Evolutionary conservation across 2,888 invertebrate genomes (phyloP), one percentile per base, ranked within the genome.

Genomic region (Pollenia amentaria): DNA sequence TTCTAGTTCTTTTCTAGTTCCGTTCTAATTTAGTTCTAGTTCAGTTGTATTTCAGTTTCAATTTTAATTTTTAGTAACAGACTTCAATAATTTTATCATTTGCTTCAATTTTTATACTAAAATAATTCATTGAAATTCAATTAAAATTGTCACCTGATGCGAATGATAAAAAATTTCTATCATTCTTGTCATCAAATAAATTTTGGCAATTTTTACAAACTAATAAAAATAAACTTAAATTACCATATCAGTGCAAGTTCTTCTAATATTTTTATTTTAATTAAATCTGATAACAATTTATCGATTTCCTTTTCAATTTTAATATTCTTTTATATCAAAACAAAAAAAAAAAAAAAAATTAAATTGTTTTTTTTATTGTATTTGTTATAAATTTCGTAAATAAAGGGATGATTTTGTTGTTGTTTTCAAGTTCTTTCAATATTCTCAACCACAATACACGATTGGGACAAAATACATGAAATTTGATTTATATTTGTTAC

Each of bases 401-500:
- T 69, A 62, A 73, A 65, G 65, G 55, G 73, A 73, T 62, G 40
- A 40, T 51, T 48, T 44, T 18, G 64, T 18, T 62, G 8, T 57
- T 12, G 11, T 69, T 57, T 18, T 14, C 4, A 29, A 29, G 29
- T 44, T 65, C 46, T 82, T 46, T n/a, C 55, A 57, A 16, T 65
- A 48, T 84, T 53, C 51, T 48, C 29, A 55, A 78, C 83, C 83
- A 84, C 83, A 84, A 73, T 78, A 78, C 67, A 84, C 60, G 73
- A 29, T 78, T 84, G 78, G 72, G 65, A 83, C 55, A 57, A 84
- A 65, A 78, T 78, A 84, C 84, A 84, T 86, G 80, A 87, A 87
- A 87, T 87, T 77, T 84, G 87, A 87, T 87, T 87, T 87, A 80
- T 87, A 76, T 78, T 86, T 70, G 83, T 83, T 85, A 80, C 84